phyloP scores from a whole-genome alignment of 2,888 invertebrate genomes.

The Nomada flava region DNA sequence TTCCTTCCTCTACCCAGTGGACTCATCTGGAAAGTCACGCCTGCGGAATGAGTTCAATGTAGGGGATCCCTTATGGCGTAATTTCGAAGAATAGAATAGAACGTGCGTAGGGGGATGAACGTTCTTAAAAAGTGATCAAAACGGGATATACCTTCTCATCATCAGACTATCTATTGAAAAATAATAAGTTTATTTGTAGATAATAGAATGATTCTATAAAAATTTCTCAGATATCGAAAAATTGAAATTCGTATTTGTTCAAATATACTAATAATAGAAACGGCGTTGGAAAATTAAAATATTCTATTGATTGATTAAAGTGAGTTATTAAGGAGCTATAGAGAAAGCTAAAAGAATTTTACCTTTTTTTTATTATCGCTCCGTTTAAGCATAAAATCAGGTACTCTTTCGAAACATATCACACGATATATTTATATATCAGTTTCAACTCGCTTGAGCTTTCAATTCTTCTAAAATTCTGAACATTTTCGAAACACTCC shows the following conservation, averaged over 20 bases:
- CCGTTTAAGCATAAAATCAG: no score
- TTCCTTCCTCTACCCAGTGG: slow-evolving; percentile 59
- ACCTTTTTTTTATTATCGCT: no score
- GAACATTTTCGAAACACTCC: slow-evolving; percentile 22
- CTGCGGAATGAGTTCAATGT: slow-evolving; percentile 65
- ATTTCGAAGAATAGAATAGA: slow-evolving; percentile 43
- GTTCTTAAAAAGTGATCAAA: slow-evolving; percentile 29
- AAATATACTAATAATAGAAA: no score
- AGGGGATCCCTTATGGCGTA: slow-evolving; percentile 53
- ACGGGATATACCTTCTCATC: neutral
- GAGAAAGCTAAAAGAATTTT: no score
- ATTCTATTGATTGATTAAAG: no score
- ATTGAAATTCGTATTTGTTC: neutral
- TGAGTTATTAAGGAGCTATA: no score
- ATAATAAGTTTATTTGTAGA: no score
- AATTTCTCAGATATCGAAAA: neutral
- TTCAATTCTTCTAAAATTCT: slow-evolving; percentile 24
- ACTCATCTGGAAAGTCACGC: slow-evolving; percentile 66
- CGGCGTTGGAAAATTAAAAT: no score
- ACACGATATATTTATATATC: neutral
- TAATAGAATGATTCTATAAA: no score
- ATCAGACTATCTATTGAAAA: neutral
- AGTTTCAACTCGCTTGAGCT: neutral
- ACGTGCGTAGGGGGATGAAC: slow-evolving; percentile 39
- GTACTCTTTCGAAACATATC: neutral